Evolutionary conservation across 2,113 vertebrate genomes (phyloP).

Genomic region (Tonatia bakeri): DNA sequence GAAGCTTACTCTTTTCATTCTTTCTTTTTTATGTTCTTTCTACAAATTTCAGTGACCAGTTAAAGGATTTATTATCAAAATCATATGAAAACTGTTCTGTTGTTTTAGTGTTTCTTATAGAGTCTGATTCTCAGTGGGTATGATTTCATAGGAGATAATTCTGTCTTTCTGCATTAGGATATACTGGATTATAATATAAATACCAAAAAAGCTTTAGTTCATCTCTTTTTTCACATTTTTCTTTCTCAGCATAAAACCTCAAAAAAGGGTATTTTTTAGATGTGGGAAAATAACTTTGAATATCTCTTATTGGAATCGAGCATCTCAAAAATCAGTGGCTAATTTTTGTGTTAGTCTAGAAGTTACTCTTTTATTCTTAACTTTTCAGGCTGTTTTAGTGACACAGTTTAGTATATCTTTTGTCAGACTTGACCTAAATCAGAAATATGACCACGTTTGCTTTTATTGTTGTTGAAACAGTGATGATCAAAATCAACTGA

Average conservation of each 20-base stretch:
- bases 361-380: conserved; percentile 6
- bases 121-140: neutral
- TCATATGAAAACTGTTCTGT: neutral
- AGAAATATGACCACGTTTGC: neutral
- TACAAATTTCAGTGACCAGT: neutral
- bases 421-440: conserved; percentile 1
- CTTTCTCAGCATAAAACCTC: neutral
- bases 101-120: neutral
- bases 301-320: neutral
- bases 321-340: neutral
- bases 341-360: neutral
- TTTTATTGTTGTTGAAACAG: neutral
- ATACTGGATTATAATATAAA: neutral
- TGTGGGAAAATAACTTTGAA: neutral
- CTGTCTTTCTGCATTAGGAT: neutral
- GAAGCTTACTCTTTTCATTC: neutral
- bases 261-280: neutral
- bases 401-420: neutral
- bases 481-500: conserved; percentile 7
- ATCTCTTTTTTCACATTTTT: neutral
- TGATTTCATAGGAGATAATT: neutral
- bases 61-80: neutral
- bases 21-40: neutral
- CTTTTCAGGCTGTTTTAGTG: neutral
- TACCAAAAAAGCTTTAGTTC: neutral